Conservation (phyloP, 2,113 vertebrate species). For the Coreoperca whiteheadi region DNA sequence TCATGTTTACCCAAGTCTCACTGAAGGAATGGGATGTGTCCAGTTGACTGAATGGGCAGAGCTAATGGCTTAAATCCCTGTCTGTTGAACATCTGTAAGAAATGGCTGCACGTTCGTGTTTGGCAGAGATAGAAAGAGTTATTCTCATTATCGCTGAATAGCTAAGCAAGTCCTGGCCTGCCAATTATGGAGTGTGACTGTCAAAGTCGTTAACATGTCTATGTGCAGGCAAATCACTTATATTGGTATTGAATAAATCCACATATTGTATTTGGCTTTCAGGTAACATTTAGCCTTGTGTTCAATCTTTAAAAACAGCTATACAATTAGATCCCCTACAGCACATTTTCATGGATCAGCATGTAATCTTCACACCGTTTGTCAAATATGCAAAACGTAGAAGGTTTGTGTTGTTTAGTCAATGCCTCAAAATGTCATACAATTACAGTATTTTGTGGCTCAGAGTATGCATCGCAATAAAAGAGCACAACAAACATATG, state of each 20-base stretch:
- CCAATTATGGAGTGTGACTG: constrained; percentile 77
- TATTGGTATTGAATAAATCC: constrained; percentile 31
- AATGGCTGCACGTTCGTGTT: background rate
- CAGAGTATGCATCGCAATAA: constrained; percentile 25
- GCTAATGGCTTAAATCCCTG: constrained; percentile 19
- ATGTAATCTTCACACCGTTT: constrained; percentile 24
- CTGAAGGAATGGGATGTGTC: background rate
- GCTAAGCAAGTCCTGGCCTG: constrained; percentile 57
- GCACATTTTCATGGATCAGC: constrained; percentile 22
- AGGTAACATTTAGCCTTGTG: constrained; percentile 22
- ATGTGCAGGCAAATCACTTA: constrained; percentile 62
- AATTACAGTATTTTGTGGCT: constrained; percentile 28
- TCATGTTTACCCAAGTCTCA: constrained; percentile 9
- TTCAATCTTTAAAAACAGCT: constrained; percentile 17
- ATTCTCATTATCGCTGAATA: constrained; percentile 80
- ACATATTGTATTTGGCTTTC: constrained; percentile 43
- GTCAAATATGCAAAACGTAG: constrained; percentile 32
- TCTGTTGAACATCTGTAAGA: constrained; percentile 35
- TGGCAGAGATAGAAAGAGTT: constrained; percentile 8
- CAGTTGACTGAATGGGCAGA: constrained; percentile 7
- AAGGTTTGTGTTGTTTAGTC: constrained; percentile 1
- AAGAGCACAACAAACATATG: constrained; percentile 34
- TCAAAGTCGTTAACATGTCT: constrained; percentile 73
- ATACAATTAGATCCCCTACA: constrained; percentile 23
- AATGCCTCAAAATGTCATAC: constrained; percentile 41